Conservation (phyloP, 2,113 vertebrate species). For the Pagrus major region DNA sequence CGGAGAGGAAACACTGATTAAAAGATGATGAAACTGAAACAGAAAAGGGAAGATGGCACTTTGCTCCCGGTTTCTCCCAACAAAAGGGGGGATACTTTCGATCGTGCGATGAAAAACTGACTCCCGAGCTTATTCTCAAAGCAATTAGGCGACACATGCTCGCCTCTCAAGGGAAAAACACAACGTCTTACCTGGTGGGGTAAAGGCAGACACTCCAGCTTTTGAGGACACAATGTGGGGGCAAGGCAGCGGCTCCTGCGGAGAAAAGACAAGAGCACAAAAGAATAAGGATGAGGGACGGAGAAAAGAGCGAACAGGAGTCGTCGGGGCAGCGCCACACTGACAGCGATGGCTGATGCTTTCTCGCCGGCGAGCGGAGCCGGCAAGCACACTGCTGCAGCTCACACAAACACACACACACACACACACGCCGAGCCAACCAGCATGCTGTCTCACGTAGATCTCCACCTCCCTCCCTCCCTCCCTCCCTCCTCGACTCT, state of each 20-base stretch:
- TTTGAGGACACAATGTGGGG: conserved; percentile 30
- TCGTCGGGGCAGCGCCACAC: conserved; percentile 26
- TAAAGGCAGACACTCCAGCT: conserved; percentile 42
- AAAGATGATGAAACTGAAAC: background rate
- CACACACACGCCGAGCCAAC: conserved; percentile 20
- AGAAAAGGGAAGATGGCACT: background rate
- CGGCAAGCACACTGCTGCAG: conserved; percentile 35
- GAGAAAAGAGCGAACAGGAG: conserved; percentile 27
- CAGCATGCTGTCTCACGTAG: conserved; percentile 32
- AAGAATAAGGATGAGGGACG: conserved; percentile 31
- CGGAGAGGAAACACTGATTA: conserved; percentile 15
- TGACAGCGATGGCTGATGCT: conserved; percentile 33
- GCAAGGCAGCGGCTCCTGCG: conserved; percentile 55
- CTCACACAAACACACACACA: conserved; percentile 23
- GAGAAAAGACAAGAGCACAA: too few relatives aligned
- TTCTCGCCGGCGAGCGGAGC: conserved; percentile 25
- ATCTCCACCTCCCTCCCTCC: background rate
- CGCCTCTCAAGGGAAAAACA: background rate
- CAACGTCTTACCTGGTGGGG: conserved; percentile 49
- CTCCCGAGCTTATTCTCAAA: background rate
- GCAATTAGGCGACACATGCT: background rate
- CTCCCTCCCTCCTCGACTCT: too few relatives aligned
- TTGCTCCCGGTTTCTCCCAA: background rate
- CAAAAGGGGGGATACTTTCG: background rate
- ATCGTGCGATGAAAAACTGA: background rate